Evolutionary conservation across 1,140 invertebrate species (phyloP).

Genomic region (Platyura marginata): DNA sequence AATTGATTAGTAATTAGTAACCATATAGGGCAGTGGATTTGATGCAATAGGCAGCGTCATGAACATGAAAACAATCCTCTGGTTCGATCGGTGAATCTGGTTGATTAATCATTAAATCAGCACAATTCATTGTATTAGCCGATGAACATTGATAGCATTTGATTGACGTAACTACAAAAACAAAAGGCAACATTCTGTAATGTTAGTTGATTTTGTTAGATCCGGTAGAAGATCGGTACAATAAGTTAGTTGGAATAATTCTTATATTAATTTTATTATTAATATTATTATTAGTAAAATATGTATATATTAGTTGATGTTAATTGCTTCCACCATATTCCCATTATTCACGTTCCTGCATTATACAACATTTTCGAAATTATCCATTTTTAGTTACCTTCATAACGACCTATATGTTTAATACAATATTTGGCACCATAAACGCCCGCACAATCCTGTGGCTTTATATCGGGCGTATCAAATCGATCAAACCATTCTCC

Average conservation of each 20-base stretch:
- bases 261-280: no score
- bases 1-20: no score
- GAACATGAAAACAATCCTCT: constrained; percentile 50
- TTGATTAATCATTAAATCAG: constrained; percentile 46
- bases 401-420: constrained; percentile 84
- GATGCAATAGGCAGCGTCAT: constrained; percentile 67
- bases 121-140: constrained; percentile 49
- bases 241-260: no score
- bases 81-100: constrained; percentile 36
- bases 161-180: constrained; percentile 31
- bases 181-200: no score
- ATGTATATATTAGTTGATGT: no score
- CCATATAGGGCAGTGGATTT: constrained; percentile 49
- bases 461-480: constrained; percentile 42
- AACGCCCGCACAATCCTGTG: constrained; percentile 55
- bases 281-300: no score
- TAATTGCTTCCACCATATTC: no score
- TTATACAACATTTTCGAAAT: no score
- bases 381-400: constrained; percentile 50
- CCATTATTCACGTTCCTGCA: no score
- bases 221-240: no score
- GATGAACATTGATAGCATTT: constrained; percentile 72
- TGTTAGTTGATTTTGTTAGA: no score
- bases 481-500: constrained; percentile 57
- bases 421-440: constrained; percentile 77